Conservation (phyloP, 2,888 invertebrate species). For the Dilophus febrilis region DNA sequence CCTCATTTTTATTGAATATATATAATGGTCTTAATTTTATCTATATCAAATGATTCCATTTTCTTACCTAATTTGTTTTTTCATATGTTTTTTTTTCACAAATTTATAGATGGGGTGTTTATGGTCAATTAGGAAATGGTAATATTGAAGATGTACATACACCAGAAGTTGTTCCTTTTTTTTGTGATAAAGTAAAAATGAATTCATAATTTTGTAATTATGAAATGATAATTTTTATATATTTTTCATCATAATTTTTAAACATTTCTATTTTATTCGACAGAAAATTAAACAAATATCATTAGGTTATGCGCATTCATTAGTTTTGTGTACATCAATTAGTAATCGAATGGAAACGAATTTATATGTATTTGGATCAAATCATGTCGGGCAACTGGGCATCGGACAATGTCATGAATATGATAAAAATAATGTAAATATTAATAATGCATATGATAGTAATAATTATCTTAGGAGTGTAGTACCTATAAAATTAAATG, state of each 20-base stretch:
- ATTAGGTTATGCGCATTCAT: conserved; percentile 28
- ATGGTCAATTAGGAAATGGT: conserved; percentile 82
- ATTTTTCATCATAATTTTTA: background rate
- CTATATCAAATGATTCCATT: too few relatives aligned
- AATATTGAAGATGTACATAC: conserved; percentile 48
- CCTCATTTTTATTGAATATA: too few relatives aligned
- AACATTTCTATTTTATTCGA: background rate
- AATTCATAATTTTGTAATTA: too few relatives aligned
- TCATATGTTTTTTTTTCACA: too few relatives aligned
- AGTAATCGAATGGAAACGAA: conserved; percentile 12
- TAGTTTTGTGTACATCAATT: conserved; percentile 22
- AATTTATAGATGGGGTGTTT: conserved; percentile 62
- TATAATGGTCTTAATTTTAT: too few relatives aligned
- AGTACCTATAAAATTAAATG: conserved; percentile 28
- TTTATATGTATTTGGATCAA: conserved; percentile 72
- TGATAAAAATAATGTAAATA: conserved; percentile 16
- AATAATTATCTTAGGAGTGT: conserved; percentile 21
- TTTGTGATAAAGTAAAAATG: conserved; percentile 32
- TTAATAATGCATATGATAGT: conserved; percentile 11
- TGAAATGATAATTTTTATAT: background rate
- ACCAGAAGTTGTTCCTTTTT: conserved; percentile 35
- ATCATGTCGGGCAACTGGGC: conserved; percentile 74
- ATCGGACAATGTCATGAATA: conserved; percentile 35
- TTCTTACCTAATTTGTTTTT: too few relatives aligned
- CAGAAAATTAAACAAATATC: conserved; percentile 33